Conservation (phyloP, 2,888 invertebrate species). For the Aricia artaxerxes region DNA sequence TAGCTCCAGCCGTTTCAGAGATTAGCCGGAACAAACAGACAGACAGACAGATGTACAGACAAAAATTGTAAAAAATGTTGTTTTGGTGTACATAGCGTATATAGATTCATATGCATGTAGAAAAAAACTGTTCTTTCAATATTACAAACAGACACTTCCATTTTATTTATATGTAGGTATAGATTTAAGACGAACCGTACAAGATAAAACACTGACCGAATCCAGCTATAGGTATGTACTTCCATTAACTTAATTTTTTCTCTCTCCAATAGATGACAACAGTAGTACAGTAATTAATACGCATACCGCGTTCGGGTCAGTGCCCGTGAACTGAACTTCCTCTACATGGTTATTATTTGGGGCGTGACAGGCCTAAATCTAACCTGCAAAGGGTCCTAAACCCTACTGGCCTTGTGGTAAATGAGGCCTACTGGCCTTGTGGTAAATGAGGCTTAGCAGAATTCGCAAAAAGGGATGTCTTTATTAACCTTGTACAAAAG, state of each 20-base stretch:
- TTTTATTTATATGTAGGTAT: no score
- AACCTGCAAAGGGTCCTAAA: constrained; percentile 29
- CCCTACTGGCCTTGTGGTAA: constrained; percentile 16
- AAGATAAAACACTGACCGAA: not conserved
- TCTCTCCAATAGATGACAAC: not conserved
- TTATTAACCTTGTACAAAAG: no score
- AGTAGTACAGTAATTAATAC: constrained; percentile 3
- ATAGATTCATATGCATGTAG: no score
- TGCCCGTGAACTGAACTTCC: constrained; percentile 75
- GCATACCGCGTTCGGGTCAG: constrained; percentile 58
- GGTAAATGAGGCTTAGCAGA: not conserved
- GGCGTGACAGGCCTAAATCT: constrained; percentile 51
- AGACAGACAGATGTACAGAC: no score
- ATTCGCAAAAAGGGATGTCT: not conserved
- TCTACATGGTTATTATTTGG: constrained; percentile 57
- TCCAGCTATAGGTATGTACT: not conserved
- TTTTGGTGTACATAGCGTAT: no score
- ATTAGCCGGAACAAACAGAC: no score
- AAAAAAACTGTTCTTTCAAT: no score
- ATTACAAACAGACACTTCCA: no score
- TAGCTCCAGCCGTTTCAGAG: no score
- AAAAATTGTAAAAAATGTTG: no score
- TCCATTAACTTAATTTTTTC: not conserved
- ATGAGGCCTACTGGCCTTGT: constrained; percentile 16
- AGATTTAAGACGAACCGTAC: no score